phyloP scores from a whole-genome alignment of 2,113 vertebrate genomes.

The Otus sunia region DNA sequence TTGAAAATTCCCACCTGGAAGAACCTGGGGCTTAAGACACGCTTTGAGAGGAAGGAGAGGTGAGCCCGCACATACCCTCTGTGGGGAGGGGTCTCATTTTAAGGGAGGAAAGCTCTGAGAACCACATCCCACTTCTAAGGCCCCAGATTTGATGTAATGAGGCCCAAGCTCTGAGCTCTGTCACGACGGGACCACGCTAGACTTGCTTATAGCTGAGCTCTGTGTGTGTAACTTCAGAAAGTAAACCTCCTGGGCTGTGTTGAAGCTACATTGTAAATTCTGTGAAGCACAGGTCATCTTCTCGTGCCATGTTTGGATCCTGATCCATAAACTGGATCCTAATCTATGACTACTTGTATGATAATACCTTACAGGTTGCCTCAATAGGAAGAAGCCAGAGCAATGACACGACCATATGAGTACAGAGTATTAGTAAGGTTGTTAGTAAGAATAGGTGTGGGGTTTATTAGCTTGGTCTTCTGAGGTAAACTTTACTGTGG shows the following conservation, averaged over 20 bases:
- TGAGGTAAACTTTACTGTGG: not conserved
- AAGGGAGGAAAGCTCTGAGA: not conserved
- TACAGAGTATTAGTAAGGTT: not conserved
- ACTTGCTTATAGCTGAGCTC: not conserved
- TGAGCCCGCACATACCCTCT: rapidly evolving
- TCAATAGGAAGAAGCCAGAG: not conserved
- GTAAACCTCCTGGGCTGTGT: not conserved
- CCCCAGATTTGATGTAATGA: not conserved
- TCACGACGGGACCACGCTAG: not conserved
- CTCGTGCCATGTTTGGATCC: not conserved
- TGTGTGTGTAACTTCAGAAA: not conserved
- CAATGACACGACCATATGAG: not conserved
- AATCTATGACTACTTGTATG: not conserved
- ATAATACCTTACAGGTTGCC: not conserved
- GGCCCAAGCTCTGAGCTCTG: not conserved
- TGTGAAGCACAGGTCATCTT: not conserved
- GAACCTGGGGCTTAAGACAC: not conserved
- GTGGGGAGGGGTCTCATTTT: not conserved
- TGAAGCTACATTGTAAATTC: not conserved
- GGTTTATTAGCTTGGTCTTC: not conserved
- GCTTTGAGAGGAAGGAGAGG: not conserved
- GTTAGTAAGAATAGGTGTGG: not conserved
- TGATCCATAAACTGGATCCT: not conserved
- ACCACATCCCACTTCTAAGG: not conserved
- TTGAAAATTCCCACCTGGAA: not conserved